Evolutionary conservation across 2,888 invertebrate species (phyloP).

Genomic region (Macrosoma leucophasiata): DNA sequence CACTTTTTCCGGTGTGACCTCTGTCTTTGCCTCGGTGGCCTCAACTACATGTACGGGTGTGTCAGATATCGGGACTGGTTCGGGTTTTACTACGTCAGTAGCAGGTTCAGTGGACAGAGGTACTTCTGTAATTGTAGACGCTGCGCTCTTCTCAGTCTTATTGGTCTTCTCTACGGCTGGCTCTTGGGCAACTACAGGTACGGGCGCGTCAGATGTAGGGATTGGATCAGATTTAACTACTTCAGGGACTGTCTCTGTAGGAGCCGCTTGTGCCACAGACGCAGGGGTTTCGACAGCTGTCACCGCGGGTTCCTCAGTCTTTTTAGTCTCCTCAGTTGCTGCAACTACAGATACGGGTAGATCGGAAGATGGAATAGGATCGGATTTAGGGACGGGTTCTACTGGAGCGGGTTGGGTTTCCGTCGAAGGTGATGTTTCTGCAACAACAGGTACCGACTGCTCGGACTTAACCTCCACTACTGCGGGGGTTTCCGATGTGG

Average conservation of each 20-base stretch:
- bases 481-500: not conserved
- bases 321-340: conserved; percentile 12
- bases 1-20: conserved; percentile 30
- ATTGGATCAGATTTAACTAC: conserved; percentile 14
- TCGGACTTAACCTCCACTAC: no score
- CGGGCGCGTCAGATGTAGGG: conserved; percentile 9
- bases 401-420: conserved; percentile 1
- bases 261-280: conserved; percentile 15
- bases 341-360: not conserved
- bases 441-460: conserved; percentile 18
- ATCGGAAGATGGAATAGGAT: not conserved
- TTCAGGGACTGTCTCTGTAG: conserved; percentile 12
- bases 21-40: no score
- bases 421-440: conserved; percentile 6
- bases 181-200: conserved; percentile 19
- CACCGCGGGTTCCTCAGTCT: conserved; percentile 16
- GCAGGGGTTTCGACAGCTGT: conserved; percentile 24
- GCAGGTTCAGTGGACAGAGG: conserved; percentile 12
- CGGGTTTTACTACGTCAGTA: conserved; percentile 14
- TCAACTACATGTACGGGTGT: no score
- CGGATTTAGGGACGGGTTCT: not conserved
- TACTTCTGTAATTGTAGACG: conserved; percentile 13
- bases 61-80: conserved; percentile 17
- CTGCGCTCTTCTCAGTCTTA: no score
- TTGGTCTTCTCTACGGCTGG: no score